These are phyloP conservation scores for Eupsittula cactorum DNA, from an alignment of 2,113 vertebrate genomes.

Conservation along the genomic window DNA sequence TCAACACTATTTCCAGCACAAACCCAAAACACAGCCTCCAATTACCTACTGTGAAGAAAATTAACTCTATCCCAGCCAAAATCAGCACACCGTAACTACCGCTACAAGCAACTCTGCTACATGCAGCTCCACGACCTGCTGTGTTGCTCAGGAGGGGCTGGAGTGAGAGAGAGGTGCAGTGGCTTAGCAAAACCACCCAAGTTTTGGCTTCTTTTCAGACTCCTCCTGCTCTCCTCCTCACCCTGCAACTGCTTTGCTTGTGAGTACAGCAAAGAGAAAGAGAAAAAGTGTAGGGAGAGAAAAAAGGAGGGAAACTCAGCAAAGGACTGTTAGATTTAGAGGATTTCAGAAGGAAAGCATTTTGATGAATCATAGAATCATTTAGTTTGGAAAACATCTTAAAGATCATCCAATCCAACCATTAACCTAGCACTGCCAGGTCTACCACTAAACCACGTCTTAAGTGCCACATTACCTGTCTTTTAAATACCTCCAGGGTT, in stretches of 20 bases:
- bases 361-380: neutral
- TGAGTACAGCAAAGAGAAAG: neutral
- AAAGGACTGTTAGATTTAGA: neutral
- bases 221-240: neutral
- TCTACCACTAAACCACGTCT: neutral
- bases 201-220: neutral
- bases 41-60: neutral
- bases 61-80: neutral
- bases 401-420: neutral
- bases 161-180: neutral
- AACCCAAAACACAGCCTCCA: neutral
- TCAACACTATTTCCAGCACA: neutral
- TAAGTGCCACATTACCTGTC: neutral
- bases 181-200: neutral
- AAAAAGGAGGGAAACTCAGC: neutral
- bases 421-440: neutral
- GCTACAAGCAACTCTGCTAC: neutral
- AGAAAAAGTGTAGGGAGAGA: neutral
- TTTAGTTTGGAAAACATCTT: neutral
- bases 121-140: rapidly evolving
- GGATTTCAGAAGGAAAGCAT: neutral
- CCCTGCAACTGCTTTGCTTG: neutral
- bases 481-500: neutral
- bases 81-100: neutral
- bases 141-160: neutral